These are phyloP conservation scores for Eubucco bourcierii DNA, from an alignment of 2,113 vertebrate species.

Conservation along the genomic window DNA sequence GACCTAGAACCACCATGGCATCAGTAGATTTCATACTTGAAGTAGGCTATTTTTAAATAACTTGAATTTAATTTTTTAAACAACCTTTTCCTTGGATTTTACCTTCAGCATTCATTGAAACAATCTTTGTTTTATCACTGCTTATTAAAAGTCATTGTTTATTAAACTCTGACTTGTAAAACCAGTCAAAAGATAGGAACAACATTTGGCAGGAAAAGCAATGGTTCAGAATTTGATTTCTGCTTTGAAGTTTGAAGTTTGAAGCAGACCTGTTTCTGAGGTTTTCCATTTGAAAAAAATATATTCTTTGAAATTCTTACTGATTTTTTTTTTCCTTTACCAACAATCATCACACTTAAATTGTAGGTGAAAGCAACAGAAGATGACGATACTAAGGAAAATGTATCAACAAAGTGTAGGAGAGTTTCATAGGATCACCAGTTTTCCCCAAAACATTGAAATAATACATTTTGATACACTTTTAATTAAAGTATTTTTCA, in stretches of 20 bases:
- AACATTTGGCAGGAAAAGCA: background rate
- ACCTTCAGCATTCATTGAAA: background rate
- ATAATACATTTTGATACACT: background rate
- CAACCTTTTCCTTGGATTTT: background rate
- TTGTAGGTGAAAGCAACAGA: background rate
- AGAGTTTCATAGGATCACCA: background rate
- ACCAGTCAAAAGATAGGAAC: background rate
- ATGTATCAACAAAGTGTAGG: background rate
- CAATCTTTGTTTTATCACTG: background rate
- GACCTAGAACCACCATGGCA: background rate
- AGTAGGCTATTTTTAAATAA: background rate
- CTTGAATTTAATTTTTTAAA: background rate
- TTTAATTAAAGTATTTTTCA: background rate
- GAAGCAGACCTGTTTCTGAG: background rate
- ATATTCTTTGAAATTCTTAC: background rate
- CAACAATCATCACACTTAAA: background rate
- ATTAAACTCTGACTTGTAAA: background rate
- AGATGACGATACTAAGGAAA: background rate
- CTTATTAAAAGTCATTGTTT: background rate
- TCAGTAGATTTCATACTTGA: background rate
- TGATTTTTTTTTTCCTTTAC: background rate
- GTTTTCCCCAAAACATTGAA: background rate
- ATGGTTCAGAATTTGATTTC: background rate
- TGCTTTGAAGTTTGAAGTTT: background rate
- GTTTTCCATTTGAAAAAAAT: background rate